Conservation (phyloP, 2,888 invertebrate species). For the Protonemura montana region DNA sequence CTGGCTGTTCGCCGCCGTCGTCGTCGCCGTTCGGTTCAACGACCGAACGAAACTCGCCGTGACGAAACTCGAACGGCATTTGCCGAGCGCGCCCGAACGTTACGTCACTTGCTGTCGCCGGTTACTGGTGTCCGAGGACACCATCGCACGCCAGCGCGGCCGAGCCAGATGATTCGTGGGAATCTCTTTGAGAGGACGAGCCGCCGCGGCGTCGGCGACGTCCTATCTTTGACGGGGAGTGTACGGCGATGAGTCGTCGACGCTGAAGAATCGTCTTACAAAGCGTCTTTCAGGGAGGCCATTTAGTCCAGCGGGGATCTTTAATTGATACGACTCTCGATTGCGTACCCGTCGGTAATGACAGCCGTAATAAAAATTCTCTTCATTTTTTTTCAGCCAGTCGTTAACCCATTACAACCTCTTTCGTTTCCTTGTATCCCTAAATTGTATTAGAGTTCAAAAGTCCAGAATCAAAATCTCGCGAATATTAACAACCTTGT, state of each 20-base stretch:
- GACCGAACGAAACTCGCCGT: conserved; percentile 42
- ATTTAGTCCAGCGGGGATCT: background rate
- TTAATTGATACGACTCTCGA: background rate
- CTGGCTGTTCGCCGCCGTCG: conserved; percentile 42
- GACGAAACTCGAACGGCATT: conserved; percentile 30
- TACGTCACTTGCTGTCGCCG: background rate
- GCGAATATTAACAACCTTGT: too few relatives aligned
- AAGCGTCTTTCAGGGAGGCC: background rate
- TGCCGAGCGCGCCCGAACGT: conserved; percentile 1
- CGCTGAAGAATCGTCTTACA: background rate
- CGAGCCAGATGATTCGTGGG: background rate
- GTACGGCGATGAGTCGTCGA: background rate
- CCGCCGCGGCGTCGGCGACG: background rate
- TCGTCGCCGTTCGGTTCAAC: conserved; percentile 37
- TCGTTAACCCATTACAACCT: too few relatives aligned
- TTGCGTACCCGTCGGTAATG: background rate
- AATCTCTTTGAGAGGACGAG: conserved; percentile 8
- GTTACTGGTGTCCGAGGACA: background rate
- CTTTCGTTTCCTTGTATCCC: too few relatives aligned
- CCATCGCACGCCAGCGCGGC: background rate
- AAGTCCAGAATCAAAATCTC: too few relatives aligned
- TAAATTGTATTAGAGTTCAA: too few relatives aligned
- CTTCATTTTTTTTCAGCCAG: too few relatives aligned
- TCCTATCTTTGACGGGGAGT: background rate
- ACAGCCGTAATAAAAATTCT: background rate